Base-by-base conservation (phyloP, 2,113 vertebrate species). In the Laticauda colubrina region DNA sequence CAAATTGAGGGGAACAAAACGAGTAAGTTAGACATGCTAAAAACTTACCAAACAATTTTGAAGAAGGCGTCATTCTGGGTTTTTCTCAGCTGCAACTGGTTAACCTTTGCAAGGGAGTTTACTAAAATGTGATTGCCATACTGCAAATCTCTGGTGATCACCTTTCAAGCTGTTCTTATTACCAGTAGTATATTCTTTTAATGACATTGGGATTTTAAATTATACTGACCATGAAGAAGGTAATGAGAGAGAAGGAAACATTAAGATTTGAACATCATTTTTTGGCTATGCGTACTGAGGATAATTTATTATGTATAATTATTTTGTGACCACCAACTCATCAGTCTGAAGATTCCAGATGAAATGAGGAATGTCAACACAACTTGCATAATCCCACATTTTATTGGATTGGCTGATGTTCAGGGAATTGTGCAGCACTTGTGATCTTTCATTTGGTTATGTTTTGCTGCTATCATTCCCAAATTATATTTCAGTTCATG, bases 31-130 rank as follows among this genome's bases (percentile, higher is more conserved):
- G 48, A 23, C 48, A 61, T 57, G 48, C 86, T 93, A 90, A 93
- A 53, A 90, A 29, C 12, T 14, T 14, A 43, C 23, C 61, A 21
- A 87, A 90, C 43, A 20, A n/a, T 89, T 92, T 90, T 85, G 34
- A 55, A 61, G 56, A 23, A 95, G 93, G 14, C 86, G 94, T 95
- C 69, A 89, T 89, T 91, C 21, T 91, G 48, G 89, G 93, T 15
- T 94, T 95, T 89, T 88, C 43, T 94, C 53, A 93, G 75, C 92
- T 93, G 89, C 39, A 54, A 81, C 89, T 87, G 87, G 81, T 93
- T 93, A 93, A 90, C 39, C 94, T 96, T 96, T 96, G 75, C 59
- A 94, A 95, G 95, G 93, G 90, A 96, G 95, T 95, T 96, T 96
- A 91, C 92, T 61, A 14, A 94, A 96, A 95, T 87, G 93, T 88